Percentiles rank a stretch among this genome's conserved stretches.
These are phyloP conservation scores for Portunus trituberculatus DNA, from an alignment of 1,140 invertebrate species.

Conservation along the genomic window DNA sequence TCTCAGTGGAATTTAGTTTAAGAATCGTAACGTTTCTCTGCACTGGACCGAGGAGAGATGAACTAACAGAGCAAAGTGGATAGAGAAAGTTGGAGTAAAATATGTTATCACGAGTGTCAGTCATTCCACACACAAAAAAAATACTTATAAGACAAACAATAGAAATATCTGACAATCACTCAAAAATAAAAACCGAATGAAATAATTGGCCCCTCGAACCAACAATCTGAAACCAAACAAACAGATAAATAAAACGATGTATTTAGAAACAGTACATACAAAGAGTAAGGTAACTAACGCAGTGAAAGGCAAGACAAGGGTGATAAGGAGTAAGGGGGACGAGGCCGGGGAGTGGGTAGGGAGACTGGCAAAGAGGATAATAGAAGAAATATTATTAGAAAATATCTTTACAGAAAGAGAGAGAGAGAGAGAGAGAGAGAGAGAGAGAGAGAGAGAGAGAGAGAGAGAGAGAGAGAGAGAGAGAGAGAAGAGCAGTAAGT, in stretches of 20 bases:
- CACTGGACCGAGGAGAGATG: too few species aligned
- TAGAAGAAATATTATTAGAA: not conserved
- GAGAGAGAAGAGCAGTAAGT: slow-evolving; percentile 2
- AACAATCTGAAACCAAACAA: not conserved
- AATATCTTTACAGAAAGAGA: not conserved
- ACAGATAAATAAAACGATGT: not conserved
- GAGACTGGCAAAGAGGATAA: not conserved
- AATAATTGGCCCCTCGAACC: not conserved
- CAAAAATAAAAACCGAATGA: too few species aligned
- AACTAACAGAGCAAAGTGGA: too few species aligned
- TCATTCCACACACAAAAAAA: too few species aligned
- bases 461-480: not conserved
- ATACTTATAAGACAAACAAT: too few species aligned
- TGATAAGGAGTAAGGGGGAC: not conserved
- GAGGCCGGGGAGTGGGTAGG: not conserved
- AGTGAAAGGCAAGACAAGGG: not conserved
- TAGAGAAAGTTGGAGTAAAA: too few species aligned
- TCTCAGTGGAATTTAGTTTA: not conserved
- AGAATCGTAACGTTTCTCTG: not conserved
- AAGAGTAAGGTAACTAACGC: not conserved
- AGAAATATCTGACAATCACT: too few species aligned
- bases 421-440: not conserved
- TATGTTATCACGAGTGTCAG: too few species aligned
- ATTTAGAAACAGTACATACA: too few species aligned
- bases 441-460: not conserved